A percentile compares a stretch with the other conserved stretches of the same genome.
Evolutionary conservation across 2,113 vertebrate genomes (phyloP).

Genomic region (Holacanthus passer): DNA sequence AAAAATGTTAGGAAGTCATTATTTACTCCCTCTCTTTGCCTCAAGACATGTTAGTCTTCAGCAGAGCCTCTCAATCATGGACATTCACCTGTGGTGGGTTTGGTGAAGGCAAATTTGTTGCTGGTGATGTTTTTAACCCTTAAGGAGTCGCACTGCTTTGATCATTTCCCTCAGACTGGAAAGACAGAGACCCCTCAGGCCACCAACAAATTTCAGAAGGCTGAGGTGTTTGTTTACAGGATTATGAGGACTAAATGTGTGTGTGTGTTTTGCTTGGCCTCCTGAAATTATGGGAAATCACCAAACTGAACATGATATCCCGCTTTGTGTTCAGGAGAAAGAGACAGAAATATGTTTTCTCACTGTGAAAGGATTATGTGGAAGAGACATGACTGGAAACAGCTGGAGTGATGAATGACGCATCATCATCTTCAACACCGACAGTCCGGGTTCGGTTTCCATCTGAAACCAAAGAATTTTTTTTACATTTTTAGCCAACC

Average conservation of each 20-base stretch:
- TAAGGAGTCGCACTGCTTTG: slow-evolving; percentile 39
- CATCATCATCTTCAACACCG: slow-evolving; percentile 1
- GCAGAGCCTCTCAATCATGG: slow-evolving; percentile 57
- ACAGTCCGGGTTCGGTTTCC: not conserved
- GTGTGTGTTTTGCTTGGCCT: not conserved
- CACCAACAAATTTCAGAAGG: slow-evolving; percentile 42
- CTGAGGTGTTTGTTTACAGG: slow-evolving; percentile 41
- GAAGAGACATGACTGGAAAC: slow-evolving; percentile 22
- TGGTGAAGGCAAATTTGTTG: slow-evolving; percentile 68
- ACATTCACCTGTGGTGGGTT: slow-evolving; percentile 62
- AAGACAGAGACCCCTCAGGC: slow-evolving; percentile 51
- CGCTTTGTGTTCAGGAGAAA: not conserved
- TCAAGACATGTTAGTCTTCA: slow-evolving; percentile 57
- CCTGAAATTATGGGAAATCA: slow-evolving; percentile 11
- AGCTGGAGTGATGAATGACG: slow-evolving; percentile 30
- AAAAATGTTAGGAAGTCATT: slow-evolving; percentile 25
- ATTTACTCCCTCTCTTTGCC: slow-evolving; percentile 43
- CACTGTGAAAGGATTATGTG: slow-evolving; percentile 3
- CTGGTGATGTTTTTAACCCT: slow-evolving; percentile 59
- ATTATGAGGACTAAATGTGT: slow-evolving; percentile 9
- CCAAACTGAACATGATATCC: slow-evolving; percentile 9
- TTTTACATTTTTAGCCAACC: not conserved
- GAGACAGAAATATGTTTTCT: slow-evolving; percentile 22
- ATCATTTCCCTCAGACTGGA: slow-evolving; percentile 52
- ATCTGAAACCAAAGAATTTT: not conserved